A percentile compares a stretch with the other conserved stretches of the same genome.
Conservation (phyloP, 2,797 vertebrate species). For the Muraenolepis orangiensis region DNA sequence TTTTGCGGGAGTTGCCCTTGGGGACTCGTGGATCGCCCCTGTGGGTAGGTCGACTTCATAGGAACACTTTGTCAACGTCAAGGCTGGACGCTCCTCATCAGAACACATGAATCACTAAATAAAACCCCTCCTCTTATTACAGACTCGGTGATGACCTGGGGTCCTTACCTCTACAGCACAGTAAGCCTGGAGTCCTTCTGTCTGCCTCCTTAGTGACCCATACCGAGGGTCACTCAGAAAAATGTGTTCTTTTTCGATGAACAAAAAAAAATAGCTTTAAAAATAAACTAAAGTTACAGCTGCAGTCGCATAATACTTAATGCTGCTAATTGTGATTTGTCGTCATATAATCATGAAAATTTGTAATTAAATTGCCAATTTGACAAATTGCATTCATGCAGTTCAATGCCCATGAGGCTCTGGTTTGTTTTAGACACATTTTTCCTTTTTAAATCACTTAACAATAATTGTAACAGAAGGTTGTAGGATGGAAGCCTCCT, state of each 20-base stretch:
- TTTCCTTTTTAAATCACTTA: too few species aligned
- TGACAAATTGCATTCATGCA: background rate
- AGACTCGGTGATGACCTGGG: slow-evolving; percentile 98
- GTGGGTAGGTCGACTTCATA: slow-evolving; percentile 71
- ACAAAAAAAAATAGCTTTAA: background rate
- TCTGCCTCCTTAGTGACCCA: too few species aligned
- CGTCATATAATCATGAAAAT: background rate
- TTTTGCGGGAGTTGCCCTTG: slow-evolving; percentile 89
- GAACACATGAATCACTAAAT: background rate
- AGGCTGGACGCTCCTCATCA: background rate
- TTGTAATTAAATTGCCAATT: background rate
- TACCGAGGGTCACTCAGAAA: background rate
- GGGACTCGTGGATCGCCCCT: slow-evolving; percentile 97
- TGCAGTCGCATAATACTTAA: background rate
- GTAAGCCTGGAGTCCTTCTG: slow-evolving; percentile 82
- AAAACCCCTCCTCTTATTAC: slow-evolving; percentile 15
- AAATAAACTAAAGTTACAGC: background rate
- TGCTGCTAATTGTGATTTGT: background rate
- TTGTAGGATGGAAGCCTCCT: background rate
- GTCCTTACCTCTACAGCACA: slow-evolving; percentile 89
- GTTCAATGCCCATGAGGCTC: background rate
- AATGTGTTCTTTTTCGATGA: background rate
- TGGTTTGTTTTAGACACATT: background rate
- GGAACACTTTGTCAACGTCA: background rate
- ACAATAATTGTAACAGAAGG: background rate